Base-by-base conservation (phyloP, 2,797 vertebrate species). In the Rhinichthys osculus region DNA sequence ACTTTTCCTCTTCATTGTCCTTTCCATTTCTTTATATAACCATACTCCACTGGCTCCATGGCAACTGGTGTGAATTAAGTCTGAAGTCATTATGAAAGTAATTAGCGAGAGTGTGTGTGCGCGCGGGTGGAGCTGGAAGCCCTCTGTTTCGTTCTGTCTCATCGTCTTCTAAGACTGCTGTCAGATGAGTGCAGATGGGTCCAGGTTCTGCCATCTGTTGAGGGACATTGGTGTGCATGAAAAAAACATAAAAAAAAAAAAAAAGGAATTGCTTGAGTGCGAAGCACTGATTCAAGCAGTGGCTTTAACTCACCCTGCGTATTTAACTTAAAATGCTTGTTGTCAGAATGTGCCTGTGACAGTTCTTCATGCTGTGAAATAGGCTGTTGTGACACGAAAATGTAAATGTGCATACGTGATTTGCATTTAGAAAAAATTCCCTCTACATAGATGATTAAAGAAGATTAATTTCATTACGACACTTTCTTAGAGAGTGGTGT, bases 11-110 rank as follows among this genome's bases (percentile, higher is more conserved):
- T 70, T 14, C 42, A 76, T 64, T 77, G 67, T 84, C 59, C 66
- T 82, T 38, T 72, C 38, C 19, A 42, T 77, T 85, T 57, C 21
- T 85, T 81, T 81, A 71, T 74, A 79, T 82, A 79, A 70, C 52
- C 35, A 35, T 82, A 21, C 52, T 42, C 14, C 33, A 1, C 69
- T 70, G 69, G 38, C 67, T 78, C 80, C 80, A 83, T 83, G 74
- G 79, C 47, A 85, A 88, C 79, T 21, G 35, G 47, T 80, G 62
- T 81, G 76, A 88, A 86, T 86, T 85, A 86, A 88, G 76, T 83
- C 85, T 86, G 30, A 64, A 88, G 71, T 76, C 40, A 88, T 88
- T 88, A 71, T 70, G 70, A 77, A 81, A 81, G 54, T 77, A 86
- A 83, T 82, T 67, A 81, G 78, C 33, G n/a, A 30, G 67, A 8